Base-by-base conservation (phyloP, 1,140 invertebrate species). In the Sminthurinus signatus region DNA sequence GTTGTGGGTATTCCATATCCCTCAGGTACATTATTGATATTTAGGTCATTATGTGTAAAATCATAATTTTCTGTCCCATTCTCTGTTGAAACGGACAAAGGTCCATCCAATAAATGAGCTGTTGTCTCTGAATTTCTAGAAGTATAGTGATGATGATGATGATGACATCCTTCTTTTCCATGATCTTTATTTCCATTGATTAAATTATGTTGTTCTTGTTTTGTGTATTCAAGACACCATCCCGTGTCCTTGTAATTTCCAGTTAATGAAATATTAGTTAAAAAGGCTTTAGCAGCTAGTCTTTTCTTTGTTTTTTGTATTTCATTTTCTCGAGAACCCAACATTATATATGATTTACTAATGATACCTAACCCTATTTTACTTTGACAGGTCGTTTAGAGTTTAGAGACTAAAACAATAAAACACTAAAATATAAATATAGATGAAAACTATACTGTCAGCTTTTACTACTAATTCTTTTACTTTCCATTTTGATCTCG, bases 261-360 rank as follows among this genome's bases (percentile, higher is more conserved):
- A 82, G 95, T 91, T 59, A 96, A 80, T 60, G 92, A 94, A 74
- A 96, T 96, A 80, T 95, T 95, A 29, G 91, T 89, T 69, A 96
- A 81, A 81, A 96, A 96, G 72, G 88, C 89, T 65, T 92, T 81
- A 69, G 91, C 91, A 74, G 90, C 89, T 73, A 93, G 81, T 76
- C 90, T 83, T 76, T 87, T 81, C 73, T 89, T 82, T 0, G 61
- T 56, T 27, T 50, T 63, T 28, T 64, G 61, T 31, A 57, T 63
- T n/a, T 68, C 58, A 17, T 36, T 55, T 79, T 84, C 91, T 94
- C 85, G 46, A 15, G 46, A 48, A 14, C 46, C 46, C 46, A 48
- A 14, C 36, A n/a, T 39, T 39, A 8, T 39, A 8, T 10, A 39
- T 39, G 17, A 39, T 39, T 39, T 39, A 8, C 8, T 8, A 17